Evolutionary conservation across 1,140 invertebrate species (phyloP).

Genomic region (Trachelipus rathkii): DNA sequence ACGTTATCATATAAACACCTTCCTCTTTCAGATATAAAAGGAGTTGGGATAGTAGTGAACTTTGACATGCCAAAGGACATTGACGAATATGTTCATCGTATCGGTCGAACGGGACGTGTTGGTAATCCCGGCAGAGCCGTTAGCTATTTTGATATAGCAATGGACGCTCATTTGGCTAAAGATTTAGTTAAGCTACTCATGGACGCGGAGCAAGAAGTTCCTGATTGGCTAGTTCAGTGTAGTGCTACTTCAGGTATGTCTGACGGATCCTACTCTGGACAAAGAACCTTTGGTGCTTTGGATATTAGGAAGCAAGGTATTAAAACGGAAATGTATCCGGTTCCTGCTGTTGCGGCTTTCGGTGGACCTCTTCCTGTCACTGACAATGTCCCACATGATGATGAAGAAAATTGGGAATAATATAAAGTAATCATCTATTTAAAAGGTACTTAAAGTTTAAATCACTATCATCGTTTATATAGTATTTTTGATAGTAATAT

Average conservation of each 20-base stretch:
- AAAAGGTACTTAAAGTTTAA: too few species aligned
- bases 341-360: background rate
- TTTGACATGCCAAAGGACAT: constrained; percentile 82
- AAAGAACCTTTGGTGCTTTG: background rate
- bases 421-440: background rate
- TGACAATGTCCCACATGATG: background rate
- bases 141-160: constrained; percentile 71
- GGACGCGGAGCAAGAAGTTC: constrained; percentile 46
- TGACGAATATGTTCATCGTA: constrained; percentile 92
- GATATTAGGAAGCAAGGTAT: background rate
- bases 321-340: background rate
- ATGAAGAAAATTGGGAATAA: background rate
- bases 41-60: constrained; percentile 83
- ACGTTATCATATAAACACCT: constrained; percentile 33
- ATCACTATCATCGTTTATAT: too few species aligned
- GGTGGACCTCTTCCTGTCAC: background rate
- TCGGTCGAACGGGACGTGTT: constrained; percentile 88
- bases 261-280: background rate
- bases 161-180: constrained; percentile 60
- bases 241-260: background rate
- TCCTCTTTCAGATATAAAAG: constrained; percentile 63
- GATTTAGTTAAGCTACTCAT: constrained; percentile 67
- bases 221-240: background rate
- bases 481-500: too few species aligned
- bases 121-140: constrained; percentile 85